Conservation (phyloP, 2,113 vertebrate species). For the Gracilinanus agilis region DNA sequence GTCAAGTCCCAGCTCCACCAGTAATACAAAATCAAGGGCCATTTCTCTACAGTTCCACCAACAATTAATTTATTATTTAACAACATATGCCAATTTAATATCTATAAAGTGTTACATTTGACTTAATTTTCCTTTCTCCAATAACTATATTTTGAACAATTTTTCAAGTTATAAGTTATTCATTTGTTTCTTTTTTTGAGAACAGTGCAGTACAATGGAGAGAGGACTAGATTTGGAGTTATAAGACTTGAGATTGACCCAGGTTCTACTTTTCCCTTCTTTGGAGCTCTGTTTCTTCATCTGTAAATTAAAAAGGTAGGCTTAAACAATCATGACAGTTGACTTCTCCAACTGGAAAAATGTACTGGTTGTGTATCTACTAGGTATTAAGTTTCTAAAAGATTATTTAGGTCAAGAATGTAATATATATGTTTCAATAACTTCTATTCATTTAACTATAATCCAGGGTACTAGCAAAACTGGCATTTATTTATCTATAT, state of each 20-base stretch:
- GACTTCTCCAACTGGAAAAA: constrained; percentile 76
- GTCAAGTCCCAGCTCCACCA: not conserved
- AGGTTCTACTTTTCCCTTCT: not conserved
- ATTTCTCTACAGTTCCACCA: not conserved
- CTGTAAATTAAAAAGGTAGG: not conserved
- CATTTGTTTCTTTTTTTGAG: not conserved
- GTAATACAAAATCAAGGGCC: not conserved
- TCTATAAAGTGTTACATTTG: not conserved
- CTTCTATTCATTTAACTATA: constrained; percentile 56
- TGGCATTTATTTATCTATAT: constrained; percentile 46
- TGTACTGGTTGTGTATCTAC: constrained; percentile 58
- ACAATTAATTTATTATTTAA: not conserved
- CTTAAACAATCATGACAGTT: constrained; percentile 69
- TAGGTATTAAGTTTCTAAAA: constrained; percentile 74
- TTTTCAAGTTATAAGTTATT: not conserved
- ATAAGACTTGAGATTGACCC: not conserved
- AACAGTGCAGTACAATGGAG: not conserved
- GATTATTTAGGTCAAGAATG: constrained; percentile 70
- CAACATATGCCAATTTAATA: not conserved
- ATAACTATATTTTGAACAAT: not conserved
- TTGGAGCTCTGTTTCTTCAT: not conserved
- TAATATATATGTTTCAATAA: constrained; percentile 59
- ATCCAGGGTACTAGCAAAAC: constrained; percentile 48
- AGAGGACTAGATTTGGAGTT: not conserved
- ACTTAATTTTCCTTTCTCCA: not conserved